A percentile compares a stretch with the other conserved stretches of the same genome.
Evolutionary conservation across 1,140 invertebrate species (phyloP).

Genomic region (Sycophaga agraensis): DNA sequence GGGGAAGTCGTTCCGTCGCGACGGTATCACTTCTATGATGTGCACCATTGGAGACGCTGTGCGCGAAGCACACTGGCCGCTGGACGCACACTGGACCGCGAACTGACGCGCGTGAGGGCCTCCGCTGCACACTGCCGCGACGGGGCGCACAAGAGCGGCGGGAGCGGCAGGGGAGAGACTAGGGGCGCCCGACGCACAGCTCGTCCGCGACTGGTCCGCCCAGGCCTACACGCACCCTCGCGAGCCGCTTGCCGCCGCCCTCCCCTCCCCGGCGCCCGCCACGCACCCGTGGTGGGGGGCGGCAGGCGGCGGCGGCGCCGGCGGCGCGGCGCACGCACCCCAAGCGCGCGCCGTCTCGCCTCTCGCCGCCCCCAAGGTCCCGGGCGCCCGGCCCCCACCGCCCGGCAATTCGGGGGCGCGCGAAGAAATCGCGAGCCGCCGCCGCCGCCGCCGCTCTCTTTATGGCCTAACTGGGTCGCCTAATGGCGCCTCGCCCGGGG

Average conservation of each 20-base stretch:
- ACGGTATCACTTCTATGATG: slow-evolving; percentile 56
- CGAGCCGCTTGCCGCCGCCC: slow-evolving; percentile 36
- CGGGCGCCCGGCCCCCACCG: no score
- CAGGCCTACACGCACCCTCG: slow-evolving; percentile 57
- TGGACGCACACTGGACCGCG: no score
- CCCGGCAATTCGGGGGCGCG: no score
- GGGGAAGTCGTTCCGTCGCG: slow-evolving; percentile 57
- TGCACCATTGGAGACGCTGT: slow-evolving; percentile 59
- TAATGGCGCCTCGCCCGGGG: no score
- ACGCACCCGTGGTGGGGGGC: not conserved
- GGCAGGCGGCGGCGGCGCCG: not conserved
- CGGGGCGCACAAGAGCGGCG: not conserved
- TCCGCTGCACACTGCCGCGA: no score
- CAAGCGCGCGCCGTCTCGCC: slow-evolving; percentile 26
- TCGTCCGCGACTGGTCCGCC: slow-evolving; percentile 57
- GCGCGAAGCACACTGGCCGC: no score
- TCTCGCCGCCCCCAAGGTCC: not conserved
- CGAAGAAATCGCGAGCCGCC: no score
- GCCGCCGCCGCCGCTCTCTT: no score
- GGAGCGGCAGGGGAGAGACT: slow-evolving; percentile 26
- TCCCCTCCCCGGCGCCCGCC: not conserved
- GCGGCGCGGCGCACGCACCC: not conserved
- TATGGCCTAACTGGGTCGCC: no score
- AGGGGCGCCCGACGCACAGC: slow-evolving; percentile 53
- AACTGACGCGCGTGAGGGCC: no score